Percentiles rank a stretch among this genome's conserved stretches.
phyloP scores from a whole-genome alignment of 35 echinoderm and acorn worm genomes.

The Eucidaris tribuloides region DNA sequence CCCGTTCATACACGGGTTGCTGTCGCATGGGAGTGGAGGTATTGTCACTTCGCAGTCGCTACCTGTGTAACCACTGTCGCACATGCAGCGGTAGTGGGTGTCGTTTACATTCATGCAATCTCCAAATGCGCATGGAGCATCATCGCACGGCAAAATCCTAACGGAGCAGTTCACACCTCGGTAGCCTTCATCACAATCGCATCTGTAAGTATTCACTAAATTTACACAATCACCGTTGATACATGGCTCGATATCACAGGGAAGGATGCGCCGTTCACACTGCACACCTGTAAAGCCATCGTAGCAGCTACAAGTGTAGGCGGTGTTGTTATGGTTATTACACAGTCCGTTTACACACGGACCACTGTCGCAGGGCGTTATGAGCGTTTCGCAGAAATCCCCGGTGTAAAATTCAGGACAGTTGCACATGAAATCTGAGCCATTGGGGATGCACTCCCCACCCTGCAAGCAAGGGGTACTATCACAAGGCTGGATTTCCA shows the following conservation, averaged over 20 bases:
- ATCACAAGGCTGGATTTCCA: slow-evolving; percentile 75
- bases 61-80: slow-evolving; percentile 55
- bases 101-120: slow-evolving; percentile 49
- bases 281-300: slow-evolving; percentile 49
- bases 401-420: slow-evolving; percentile 65
- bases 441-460: slow-evolving; percentile 55
- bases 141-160: slow-evolving; percentile 73
- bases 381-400: slow-evolving; percentile 63
- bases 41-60: slow-evolving; percentile 52
- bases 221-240: slow-evolving; percentile 67
- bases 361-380: slow-evolving; percentile 82
- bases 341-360: slow-evolving; percentile 84
- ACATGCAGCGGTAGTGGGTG: slow-evolving; percentile 49
- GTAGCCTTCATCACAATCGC: slow-evolving; percentile 45
- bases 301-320: slow-evolving; percentile 58
- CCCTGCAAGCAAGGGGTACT: slow-evolving; percentile 75
- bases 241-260: slow-evolving; percentile 89
- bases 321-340: slow-evolving; percentile 14
- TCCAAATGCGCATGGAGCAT: slow-evolving; percentile 68
- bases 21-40: slow-evolving; percentile 70
- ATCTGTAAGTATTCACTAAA: slow-evolving; percentile 41
- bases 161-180: slow-evolving; percentile 59
- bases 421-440: slow-evolving; percentile 36
- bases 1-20: slow-evolving; percentile 48
- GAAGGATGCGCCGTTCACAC: slow-evolving; percentile 64